Conservation (phyloP, 2,797 vertebrate species). For the Poeciliopsis gracilis region DNA sequence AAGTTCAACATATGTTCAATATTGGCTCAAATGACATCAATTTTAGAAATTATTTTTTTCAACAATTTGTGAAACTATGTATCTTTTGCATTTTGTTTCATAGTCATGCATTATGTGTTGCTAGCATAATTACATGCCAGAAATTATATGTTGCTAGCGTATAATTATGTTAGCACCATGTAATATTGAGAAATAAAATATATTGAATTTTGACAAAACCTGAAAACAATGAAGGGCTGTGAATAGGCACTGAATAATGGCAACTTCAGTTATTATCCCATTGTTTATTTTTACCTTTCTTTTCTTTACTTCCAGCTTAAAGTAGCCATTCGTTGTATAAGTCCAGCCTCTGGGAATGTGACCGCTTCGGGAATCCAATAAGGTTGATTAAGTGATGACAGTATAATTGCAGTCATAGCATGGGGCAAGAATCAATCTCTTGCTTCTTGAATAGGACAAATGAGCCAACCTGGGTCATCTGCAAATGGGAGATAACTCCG, state of each 20-base stretch:
- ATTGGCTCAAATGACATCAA: not conserved
- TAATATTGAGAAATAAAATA: too few species aligned
- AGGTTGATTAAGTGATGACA: conserved; percentile 82
- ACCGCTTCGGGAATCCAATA: conserved; percentile 78
- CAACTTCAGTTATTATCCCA: not conserved
- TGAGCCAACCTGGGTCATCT: conserved; percentile 69
- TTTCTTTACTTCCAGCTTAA: conserved; percentile 1
- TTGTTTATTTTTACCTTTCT: not conserved
- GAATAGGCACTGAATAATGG: not conserved
- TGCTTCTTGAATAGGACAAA: conserved; percentile 76
- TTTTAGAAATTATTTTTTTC: not conserved
- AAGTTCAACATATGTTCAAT: too few species aligned
- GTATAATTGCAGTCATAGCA: conserved; percentile 79
- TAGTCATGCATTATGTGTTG: not conserved
- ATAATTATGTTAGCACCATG: too few species aligned
- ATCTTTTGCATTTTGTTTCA: not conserved
- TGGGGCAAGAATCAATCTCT: conserved; percentile 73
- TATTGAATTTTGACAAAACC: not conserved
- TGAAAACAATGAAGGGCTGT: not conserved
- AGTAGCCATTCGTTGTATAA: not conserved
- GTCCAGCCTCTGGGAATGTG: conserved; percentile 32
- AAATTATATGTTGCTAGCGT: too few species aligned
- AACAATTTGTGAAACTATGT: not conserved
- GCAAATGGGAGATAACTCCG: not conserved
- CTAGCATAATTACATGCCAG: too few species aligned